Conservation (phyloP, 2,113 vertebrate species). For the Phoxinus phoxinus region DNA sequence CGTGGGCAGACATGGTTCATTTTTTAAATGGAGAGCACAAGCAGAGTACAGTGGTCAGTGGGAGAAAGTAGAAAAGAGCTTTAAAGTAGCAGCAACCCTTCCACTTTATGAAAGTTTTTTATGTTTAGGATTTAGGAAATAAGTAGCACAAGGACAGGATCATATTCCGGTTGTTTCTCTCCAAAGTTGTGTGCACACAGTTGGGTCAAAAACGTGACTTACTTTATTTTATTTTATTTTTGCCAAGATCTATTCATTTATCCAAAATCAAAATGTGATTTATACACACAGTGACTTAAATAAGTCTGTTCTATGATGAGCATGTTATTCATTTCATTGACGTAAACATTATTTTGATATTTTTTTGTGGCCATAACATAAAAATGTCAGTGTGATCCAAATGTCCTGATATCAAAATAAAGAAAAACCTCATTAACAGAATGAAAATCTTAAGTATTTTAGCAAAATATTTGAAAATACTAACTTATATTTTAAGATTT, state of each 20-base stretch:
- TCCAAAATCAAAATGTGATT: too few relatives aligned
- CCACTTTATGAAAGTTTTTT: background rate
- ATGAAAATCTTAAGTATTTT: background rate
- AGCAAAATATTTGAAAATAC: background rate
- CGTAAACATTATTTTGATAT: too few relatives aligned
- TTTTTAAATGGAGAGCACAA: background rate
- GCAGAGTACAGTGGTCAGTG: background rate
- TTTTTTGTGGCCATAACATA: too few relatives aligned
- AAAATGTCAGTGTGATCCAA: background rate
- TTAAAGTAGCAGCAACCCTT: background rate
- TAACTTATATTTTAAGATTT: background rate
- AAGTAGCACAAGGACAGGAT: background rate
- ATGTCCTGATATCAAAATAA: background rate
- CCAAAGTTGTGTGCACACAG: background rate
- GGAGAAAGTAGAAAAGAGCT: background rate
- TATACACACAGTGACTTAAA: too few relatives aligned
- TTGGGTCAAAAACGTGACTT: too few relatives aligned
- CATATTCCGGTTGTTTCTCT: background rate
- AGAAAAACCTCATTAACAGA: background rate
- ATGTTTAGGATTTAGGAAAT: background rate
- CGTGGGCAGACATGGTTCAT: conserved; percentile 13
- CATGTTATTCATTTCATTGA: too few relatives aligned
- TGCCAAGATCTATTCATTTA: too few relatives aligned
- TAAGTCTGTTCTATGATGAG: too few relatives aligned
- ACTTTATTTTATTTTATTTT: too few relatives aligned